phyloP scores from a whole-genome alignment of 2,797 vertebrate species.

The Danio tinwini region DNA sequence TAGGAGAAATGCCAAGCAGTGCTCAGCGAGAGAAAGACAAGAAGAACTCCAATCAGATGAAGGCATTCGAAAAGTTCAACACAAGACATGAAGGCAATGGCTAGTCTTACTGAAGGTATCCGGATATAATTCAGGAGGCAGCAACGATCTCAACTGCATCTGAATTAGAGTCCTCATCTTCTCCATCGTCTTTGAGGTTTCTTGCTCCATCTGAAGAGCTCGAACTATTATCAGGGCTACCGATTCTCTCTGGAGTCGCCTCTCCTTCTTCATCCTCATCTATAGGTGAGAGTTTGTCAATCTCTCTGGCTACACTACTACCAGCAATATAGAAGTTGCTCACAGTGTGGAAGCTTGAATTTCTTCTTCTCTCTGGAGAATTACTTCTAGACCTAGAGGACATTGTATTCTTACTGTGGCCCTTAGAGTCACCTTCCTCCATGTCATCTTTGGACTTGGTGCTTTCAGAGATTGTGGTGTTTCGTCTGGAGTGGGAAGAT shows the following conservation, averaged over 20 bases:
- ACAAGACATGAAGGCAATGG: slow-evolving; percentile 7
- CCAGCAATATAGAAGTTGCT: slow-evolving; percentile 38
- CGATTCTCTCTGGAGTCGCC: slow-evolving; percentile 61
- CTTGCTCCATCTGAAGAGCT: slow-evolving; percentile 30
- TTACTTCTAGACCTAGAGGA: slow-evolving; percentile 55
- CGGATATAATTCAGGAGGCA: slow-evolving; percentile 57
- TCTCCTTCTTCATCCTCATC: slow-evolving; percentile 73
- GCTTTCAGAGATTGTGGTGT: slow-evolving; percentile 35
- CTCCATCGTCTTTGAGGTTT: slow-evolving; percentile 35
- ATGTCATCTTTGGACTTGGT: slow-evolving; percentile 7
- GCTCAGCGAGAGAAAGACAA: slow-evolving; percentile 61
- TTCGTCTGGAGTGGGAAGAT: slow-evolving; percentile 52
- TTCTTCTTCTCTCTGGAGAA: slow-evolving; percentile 43
- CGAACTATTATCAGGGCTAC: slow-evolving; percentile 33
- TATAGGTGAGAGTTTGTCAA: slow-evolving; percentile 69
- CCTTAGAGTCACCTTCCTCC: slow-evolving; percentile 25
- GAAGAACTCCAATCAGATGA: slow-evolving; percentile 69
- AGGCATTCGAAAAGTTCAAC: slow-evolving; percentile 62
- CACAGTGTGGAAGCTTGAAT: slow-evolving; percentile 10
- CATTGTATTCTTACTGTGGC: background rate
- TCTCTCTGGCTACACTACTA: slow-evolving; percentile 54
- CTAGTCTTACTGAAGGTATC: slow-evolving; percentile 70
- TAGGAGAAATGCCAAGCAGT: slow-evolving; percentile 62
- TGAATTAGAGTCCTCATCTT: slow-evolving; percentile 62
- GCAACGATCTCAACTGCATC: slow-evolving; percentile 60